Evolutionary conservation across 37 sponge, comb jelly and placozoan species (phyloP), one percentile per base, ranked within the genome.

Genomic region (Axinella damicornis): DNA sequence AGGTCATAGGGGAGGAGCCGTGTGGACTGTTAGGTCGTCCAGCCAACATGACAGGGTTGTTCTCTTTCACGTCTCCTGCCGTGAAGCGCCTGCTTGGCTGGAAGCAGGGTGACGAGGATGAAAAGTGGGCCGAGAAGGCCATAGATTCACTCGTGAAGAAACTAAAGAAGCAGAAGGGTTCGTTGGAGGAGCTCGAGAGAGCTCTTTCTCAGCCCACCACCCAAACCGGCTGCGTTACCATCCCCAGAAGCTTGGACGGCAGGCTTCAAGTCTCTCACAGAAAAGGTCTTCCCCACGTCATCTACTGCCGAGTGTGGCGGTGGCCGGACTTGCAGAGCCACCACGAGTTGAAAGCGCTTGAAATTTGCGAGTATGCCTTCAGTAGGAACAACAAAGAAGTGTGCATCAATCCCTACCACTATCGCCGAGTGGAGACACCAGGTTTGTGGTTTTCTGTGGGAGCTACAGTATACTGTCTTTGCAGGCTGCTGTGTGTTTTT

Each of bases 241-340:
- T 99, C 16, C 95, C 97, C 0, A 53, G 97, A 30, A 97, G 97
- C 61, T 64, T 99, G 40, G 99, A 99, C 66, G 99, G 99, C 1
- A 82, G 99, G 0, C 85, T 99, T 34, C 99, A 99, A 79, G 99
- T 99, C 31, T 97, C 97, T 18, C 99, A 99, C 71, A 70, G 99
- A 31, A 99, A 99, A 64, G 99, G 97, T 22, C 77, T 99, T 52
- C 99, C 99, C 22, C 99, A 99, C 79, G 99, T 99, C 30, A 99
- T 99, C 52, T 99, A 99, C 88, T 99, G 97, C 64, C 91, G 99
- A 19, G 93, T 99, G 75, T 99, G 99, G 99, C 87, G 99, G 0
- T 99, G 99, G 99, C 99, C 99, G 16, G 99, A 99, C 39, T 90
- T 99, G 5, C 99, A 99, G 84, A 95, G 87, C 71, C 99, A 99